Evolutionary conservation across 1,140 invertebrate species (phyloP).

Genomic region (Littorina saxatilis): DNA sequence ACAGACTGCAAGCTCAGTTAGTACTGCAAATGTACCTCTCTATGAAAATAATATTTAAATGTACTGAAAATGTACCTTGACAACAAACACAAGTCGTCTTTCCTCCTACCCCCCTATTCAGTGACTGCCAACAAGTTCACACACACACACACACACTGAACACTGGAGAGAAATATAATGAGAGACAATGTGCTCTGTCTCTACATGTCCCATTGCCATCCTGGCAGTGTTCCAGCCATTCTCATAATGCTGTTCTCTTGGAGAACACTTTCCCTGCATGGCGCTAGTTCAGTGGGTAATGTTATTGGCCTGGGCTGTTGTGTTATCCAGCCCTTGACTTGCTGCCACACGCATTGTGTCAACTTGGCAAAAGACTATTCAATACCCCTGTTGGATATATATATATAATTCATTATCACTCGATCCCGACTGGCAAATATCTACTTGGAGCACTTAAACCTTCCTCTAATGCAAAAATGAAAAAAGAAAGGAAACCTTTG

Average conservation of each 20-base stretch:
- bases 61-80: no score
- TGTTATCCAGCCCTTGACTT: no score
- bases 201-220: not conserved
- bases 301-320: not conserved
- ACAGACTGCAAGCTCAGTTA: no score
- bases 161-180: not conserved
- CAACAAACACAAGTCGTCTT: no score
- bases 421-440: no score
- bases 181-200: not conserved
- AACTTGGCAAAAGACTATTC: not conserved
- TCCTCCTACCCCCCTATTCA: no score
- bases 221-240: not conserved
- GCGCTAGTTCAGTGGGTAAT: not conserved
- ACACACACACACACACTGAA: not conserved
- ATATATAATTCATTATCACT: no score
- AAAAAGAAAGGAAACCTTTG: no score
- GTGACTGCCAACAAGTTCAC: no score
- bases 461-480: no score
- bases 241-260: not conserved
- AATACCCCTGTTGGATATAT: not conserved
- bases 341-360: no score
- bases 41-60: not conserved
- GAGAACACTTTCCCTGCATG: not conserved
- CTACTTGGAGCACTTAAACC: no score
- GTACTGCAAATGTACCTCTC: not conserved